Evolutionary conservation across 2,113 vertebrate genomes (phyloP).

Genomic region (Ibidorhyncha struthersii): DNA sequence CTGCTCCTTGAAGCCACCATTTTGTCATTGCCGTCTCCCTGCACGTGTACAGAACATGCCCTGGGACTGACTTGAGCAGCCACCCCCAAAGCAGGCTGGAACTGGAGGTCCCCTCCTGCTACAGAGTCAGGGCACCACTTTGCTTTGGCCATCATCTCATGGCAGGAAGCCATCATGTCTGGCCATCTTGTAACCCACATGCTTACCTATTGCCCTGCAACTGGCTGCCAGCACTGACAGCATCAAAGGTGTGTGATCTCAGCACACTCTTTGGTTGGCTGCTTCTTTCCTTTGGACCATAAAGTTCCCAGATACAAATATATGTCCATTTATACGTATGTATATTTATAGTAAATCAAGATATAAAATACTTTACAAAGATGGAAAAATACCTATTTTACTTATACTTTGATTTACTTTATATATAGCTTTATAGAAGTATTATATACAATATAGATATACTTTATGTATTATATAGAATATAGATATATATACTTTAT

Average conservation of each 20-base stretch:
- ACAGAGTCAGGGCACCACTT: neutral
- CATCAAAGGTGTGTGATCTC: neutral
- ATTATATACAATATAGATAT: neutral
- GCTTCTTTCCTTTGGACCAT: neutral
- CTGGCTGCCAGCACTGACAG: neutral
- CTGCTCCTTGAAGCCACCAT: neutral
- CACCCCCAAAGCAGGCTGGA: neutral
- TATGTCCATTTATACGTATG: neutral
- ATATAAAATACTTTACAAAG: neutral
- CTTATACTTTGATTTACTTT: neutral
- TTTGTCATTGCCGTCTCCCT: neutral
- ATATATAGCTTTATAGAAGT: neutral
- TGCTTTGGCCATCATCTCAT: neutral
- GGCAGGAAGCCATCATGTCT: neutral
- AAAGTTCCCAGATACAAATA: neutral
- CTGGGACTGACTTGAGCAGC: neutral
- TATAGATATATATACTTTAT: neutral
- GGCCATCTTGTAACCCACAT: accelerated
- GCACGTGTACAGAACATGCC: accelerated
- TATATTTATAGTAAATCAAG: neutral
- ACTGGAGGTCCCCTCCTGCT: neutral
- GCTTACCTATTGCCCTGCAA: neutral
- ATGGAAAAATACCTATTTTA: neutral
- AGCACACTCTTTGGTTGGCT: neutral
- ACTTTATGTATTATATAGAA: neutral